phyloP scores from a whole-genome alignment of 2,888 invertebrate genomes.

The Calliopum simillimum region DNA sequence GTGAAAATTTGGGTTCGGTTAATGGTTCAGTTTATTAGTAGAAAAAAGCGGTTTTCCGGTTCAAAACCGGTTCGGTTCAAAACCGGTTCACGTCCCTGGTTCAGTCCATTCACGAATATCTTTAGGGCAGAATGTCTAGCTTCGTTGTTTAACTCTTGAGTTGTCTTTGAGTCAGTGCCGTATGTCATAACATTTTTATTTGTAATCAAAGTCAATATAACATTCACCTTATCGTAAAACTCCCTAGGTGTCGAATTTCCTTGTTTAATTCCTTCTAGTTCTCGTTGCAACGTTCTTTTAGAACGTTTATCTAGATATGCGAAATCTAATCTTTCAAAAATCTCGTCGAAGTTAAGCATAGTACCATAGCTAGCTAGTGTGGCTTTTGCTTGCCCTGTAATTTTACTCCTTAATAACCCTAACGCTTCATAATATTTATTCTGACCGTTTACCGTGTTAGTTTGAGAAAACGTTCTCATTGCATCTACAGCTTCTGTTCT shows the following conservation, averaged over 20 bases:
- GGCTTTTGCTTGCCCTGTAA: slow-evolving; percentile 4
- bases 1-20: no score
- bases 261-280: neutral
- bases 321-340: neutral
- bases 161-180: neutral
- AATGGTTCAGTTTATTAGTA: no score
- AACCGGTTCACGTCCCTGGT: no score
- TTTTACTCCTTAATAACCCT: neutral
- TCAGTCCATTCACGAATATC: neutral
- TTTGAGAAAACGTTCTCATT: neutral
- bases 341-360: neutral
- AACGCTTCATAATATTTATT: slow-evolving; percentile 7
- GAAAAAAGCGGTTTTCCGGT: no score
- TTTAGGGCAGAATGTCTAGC: neutral
- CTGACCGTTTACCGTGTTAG: neutral
- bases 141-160: neutral
- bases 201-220: neutral
- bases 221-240: neutral
- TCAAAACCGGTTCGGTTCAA: no score
- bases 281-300: neutral
- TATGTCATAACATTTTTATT: neutral
- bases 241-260: neutral
- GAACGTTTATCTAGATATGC: neutral
- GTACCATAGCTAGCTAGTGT: neutral
- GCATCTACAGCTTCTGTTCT: neutral